Conservation (phyloP, 2,113 vertebrate species). For the Rhabdornis inornatus region DNA sequence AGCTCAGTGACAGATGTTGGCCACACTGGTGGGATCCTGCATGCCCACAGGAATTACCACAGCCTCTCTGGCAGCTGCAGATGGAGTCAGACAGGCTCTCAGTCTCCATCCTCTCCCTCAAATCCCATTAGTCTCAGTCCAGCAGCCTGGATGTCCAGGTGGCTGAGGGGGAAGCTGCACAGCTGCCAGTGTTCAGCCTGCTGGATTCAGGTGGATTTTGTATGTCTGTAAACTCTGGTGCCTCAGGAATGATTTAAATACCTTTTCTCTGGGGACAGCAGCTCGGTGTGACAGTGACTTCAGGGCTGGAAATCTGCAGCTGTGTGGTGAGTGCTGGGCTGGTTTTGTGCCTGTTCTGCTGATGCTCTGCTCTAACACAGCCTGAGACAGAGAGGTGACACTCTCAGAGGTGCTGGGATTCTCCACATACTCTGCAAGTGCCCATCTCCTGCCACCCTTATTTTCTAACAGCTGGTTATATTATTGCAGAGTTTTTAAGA, state of each 20-base stretch:
- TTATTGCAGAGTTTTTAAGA: not conserved
- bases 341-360: not conserved
- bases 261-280: not conserved
- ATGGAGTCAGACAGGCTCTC: not conserved
- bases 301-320: not conserved
- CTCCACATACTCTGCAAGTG: rapidly evolving
- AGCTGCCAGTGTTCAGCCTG: not conserved
- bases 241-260: not conserved
- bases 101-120: not conserved
- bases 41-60: not conserved
- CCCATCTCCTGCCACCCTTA: not conserved
- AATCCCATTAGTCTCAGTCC: not conserved
- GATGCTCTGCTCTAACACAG: not conserved
- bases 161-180: not conserved
- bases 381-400: not conserved
- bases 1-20: slow-evolving; percentile 3
- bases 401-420: not conserved
- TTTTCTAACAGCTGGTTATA: not conserved
- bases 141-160: not conserved
- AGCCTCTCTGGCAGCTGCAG: slow-evolving; percentile 6
- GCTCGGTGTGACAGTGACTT: not conserved
- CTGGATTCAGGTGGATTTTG: not conserved
- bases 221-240: not conserved
- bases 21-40: not conserved
- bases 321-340: not conserved